Conservation (phyloP, 2,113 vertebrate genomes). For the Odobenus rosmarus region DNA sequence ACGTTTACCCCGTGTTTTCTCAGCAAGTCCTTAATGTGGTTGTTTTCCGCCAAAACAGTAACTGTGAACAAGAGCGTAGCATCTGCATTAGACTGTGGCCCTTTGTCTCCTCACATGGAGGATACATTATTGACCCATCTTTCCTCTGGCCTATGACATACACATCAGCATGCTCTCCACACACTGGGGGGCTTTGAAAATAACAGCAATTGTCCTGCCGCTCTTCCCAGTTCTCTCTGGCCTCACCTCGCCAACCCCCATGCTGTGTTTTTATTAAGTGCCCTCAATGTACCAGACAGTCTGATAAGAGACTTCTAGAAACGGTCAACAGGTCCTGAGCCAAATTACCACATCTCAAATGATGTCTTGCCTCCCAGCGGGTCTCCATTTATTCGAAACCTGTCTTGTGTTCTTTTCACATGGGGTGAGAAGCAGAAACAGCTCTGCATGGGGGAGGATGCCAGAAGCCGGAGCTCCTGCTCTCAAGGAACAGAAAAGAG, state of each 20-base stretch:
- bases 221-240: neutral
- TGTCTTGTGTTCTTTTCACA: conserved; percentile 5
- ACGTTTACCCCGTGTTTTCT: conserved; percentile 88
- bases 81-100: neutral
- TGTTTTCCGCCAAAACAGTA: conserved; percentile 93
- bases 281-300: neutral
- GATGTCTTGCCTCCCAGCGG: neutral
- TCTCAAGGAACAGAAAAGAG: neutral
- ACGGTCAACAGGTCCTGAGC: neutral
- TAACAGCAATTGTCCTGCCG: neutral
- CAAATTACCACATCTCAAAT: neutral
- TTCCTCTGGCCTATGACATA: neutral
- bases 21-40: conserved; percentile 91
- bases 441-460: neutral
- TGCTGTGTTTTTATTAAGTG: neutral
- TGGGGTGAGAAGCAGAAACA: neutral
- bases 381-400: conserved; percentile 5
- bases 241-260: neutral
- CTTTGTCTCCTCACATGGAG: neutral
- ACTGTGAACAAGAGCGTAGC: conserved; percentile 86
- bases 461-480: neutral
- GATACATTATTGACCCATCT: neutral
- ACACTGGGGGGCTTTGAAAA: neutral
- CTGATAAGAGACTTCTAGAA: conserved; percentile 19
- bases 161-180: neutral